Conservation (phyloP, 2,888 invertebrate species). For the Eupelmus urozonus region DNA sequence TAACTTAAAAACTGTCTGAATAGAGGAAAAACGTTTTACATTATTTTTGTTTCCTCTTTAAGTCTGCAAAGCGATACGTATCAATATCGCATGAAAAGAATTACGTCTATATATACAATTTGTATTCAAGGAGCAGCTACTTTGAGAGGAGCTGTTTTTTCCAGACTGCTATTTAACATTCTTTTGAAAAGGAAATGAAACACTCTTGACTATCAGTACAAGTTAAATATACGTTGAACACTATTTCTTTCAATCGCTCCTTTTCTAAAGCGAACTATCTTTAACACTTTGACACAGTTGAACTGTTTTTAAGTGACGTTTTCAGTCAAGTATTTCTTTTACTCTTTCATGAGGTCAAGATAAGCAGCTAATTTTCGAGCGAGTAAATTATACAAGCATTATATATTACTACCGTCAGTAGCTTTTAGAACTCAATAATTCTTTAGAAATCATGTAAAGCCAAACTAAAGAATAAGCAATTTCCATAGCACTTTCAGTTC, state of each 20-base stretch:
- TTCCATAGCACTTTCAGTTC: no score
- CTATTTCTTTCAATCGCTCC: not conserved
- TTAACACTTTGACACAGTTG: not conserved
- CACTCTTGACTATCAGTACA: conserved; percentile 16
- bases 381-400: no score
- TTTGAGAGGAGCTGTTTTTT: conserved; percentile 35
- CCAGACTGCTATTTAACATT: conserved; percentile 40
- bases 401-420: no score
- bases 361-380: no score
- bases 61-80: conserved; percentile 38
- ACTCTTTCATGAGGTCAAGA: not conserved
- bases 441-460: no score
- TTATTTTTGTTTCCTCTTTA: conserved; percentile 16
- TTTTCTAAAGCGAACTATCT: not conserved
- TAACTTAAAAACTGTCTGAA: conserved; percentile 20
- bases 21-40: not conserved
- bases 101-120: conserved; percentile 34
- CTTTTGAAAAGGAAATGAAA: conserved; percentile 47
- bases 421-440: no score
- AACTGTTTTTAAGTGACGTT: no score
- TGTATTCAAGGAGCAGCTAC: conserved; percentile 45
- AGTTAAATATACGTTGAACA: not conserved
- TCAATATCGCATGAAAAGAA: conserved; percentile 46
- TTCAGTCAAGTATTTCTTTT: no score
- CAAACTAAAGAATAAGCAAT: no score